Percentiles rank a stretch among this genome's conserved stretches.
Conservation (phyloP, 92 coral and sea anemone genomes). For the Muricea muricata region DNA sequence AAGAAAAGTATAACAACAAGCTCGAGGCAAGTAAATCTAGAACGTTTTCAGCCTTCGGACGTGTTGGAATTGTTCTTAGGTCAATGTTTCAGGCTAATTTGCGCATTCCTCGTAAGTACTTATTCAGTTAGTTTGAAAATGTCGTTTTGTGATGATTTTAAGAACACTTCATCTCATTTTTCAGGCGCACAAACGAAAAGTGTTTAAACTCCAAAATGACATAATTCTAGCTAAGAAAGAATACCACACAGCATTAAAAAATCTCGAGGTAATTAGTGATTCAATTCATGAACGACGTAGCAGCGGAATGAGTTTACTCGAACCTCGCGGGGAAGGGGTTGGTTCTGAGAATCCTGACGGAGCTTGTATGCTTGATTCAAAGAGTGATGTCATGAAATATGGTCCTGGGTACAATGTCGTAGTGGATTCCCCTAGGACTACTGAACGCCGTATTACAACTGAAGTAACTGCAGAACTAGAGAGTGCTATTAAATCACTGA, state of each 20-base stretch:
- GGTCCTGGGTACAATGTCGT: background rate
- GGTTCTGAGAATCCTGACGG: conserved; percentile 86
- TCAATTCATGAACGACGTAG: conserved; percentile 92
- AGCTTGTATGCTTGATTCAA: conserved; percentile 33
- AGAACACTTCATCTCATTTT: background rate
- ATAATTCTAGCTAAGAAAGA: conserved; percentile 74
- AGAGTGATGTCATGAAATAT: background rate
- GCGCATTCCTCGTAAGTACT: background rate
- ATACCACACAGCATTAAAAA: conserved; percentile 82
- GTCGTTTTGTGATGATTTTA: background rate
- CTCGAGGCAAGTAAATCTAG: conserved; percentile 74
- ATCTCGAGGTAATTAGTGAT: conserved; percentile 91
- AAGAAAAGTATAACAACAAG: conserved; percentile 69
- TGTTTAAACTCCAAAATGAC: conserved; percentile 71
- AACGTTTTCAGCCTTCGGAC: too few species aligned
- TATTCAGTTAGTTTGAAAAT: background rate
- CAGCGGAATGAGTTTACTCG: conserved; percentile 74
- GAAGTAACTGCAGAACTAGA: conserved; percentile 23
- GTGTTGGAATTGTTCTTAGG: too few species aligned
- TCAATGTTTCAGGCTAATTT: too few species aligned
- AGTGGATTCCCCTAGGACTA: background rate
- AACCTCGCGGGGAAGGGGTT: conserved; percentile 89
- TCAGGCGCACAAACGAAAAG: conserved; percentile 83
- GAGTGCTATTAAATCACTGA: conserved; percentile 28
- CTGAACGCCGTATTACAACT: background rate